phyloP scores from a whole-genome alignment of 1,140 invertebrate species.

The Ylistrum balloti region DNA sequence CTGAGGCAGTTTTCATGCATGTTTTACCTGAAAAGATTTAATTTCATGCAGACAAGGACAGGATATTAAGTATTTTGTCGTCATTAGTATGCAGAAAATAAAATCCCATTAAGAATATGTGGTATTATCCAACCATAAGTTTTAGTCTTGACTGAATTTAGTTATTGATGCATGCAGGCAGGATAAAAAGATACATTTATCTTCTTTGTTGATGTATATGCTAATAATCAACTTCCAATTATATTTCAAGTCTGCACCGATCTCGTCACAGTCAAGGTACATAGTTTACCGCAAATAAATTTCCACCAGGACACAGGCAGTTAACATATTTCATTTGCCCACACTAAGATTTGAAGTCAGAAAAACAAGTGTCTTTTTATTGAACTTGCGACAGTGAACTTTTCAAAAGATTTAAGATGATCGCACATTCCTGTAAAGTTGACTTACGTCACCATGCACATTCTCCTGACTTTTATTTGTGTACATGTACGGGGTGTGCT shows the following conservation, averaged over 20 bases:
- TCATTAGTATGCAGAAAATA: neutral
- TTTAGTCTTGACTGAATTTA: neutral
- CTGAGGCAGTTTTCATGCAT: too few relatives aligned
- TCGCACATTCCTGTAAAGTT: neutral
- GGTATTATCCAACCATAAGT: neutral
- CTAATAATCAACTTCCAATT: neutral
- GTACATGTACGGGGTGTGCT: neutral
- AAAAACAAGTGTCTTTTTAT: slow-evolving; percentile 1
- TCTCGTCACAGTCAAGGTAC: neutral
- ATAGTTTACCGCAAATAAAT: neutral
- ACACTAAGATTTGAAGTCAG: neutral
- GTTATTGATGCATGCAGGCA: neutral
- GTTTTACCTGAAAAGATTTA: too few relatives aligned
- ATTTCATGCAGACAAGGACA: too few relatives aligned
- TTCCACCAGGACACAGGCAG: neutral
- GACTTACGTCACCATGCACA: neutral
- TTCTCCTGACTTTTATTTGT: neutral
- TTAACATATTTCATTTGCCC: slow-evolving; percentile 13
- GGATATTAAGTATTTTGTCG: too few relatives aligned
- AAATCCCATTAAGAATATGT: neutral
- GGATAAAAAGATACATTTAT: neutral
- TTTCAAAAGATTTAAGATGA: neutral
- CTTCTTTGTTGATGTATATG: neutral
- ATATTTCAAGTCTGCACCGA: neutral
- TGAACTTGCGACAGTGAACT: neutral